A percentile compares a stretch with the other conserved stretches of the same genome.
phyloP scores from a whole-genome alignment of 2,113 vertebrate species.

The Synodontis membranacea region DNA sequence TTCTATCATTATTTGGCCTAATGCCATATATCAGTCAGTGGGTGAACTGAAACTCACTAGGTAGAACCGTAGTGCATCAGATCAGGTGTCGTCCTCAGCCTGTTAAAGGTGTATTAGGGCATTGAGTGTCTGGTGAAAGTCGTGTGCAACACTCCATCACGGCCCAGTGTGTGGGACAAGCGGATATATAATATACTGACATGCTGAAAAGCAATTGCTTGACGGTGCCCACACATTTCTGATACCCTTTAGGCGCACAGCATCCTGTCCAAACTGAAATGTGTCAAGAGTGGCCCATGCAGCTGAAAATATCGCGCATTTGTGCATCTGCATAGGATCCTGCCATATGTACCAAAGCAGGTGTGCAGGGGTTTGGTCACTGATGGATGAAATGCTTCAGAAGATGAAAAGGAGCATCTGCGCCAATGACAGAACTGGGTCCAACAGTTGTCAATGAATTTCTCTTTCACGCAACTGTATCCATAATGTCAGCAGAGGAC shows the following conservation, averaged over 20 bases:
- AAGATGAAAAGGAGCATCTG: conserved; percentile 23
- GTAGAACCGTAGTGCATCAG: conserved; percentile 21
- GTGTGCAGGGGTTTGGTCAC: conserved; percentile 27
- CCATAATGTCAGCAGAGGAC: too few relatives aligned
- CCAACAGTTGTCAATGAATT: conserved; percentile 30
- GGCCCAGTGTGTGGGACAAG: conserved; percentile 22
- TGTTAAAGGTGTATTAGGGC: conserved; percentile 33
- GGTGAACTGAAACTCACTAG: conserved; percentile 7
- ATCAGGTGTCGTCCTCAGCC: conserved; percentile 30
- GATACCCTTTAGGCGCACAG: conserved; percentile 21
- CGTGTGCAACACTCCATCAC: conserved; percentile 31
- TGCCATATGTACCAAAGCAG: conserved; percentile 34
- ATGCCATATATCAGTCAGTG: conserved; percentile 13
- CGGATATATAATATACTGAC: conserved; percentile 18
- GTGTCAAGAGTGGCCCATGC: conserved; percentile 16
- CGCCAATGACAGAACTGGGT: conserved; percentile 13
- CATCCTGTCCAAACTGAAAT: conserved; percentile 32
- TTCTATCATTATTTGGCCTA: conserved; percentile 31
- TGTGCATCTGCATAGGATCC: conserved; percentile 21
- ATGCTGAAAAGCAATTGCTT: conserved; percentile 35
- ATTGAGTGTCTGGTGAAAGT: conserved; percentile 23
- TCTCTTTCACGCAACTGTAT: conserved; percentile 16
- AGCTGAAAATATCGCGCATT: conserved; percentile 32
- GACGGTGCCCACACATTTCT: conserved; percentile 26
- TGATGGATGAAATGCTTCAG: conserved; percentile 41